Evolutionary conservation across 2,113 vertebrate genomes (phyloP), one percentile per base, ranked within the genome.

Genomic region (Myotis yumanensis): DNA sequence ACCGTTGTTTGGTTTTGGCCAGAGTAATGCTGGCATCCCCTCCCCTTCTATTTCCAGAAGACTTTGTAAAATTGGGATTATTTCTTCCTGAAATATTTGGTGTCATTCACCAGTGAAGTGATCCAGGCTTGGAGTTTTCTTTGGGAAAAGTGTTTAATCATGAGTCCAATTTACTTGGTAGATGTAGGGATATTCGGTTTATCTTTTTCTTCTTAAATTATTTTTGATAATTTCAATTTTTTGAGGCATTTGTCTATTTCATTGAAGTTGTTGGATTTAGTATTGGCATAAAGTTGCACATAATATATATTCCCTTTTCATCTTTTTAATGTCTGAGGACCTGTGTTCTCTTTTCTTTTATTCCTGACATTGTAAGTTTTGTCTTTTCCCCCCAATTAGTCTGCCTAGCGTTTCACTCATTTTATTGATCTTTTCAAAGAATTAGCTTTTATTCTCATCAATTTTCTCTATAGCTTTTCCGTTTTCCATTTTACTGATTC

Each of bases 361-460:
- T 77, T 95, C n/a, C 66, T 54, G 43, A 86, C 73, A 64, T 46
- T 79, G n/a, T 89, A 69, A 77, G 11, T 83, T 91, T 71, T 68
- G 3, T 22, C 11, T 46, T 68, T 87, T 83, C 37, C 25, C 37
- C 8, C 30, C 84, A 17, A 48, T 71, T 84, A 37, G 1, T 66
- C n/a, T 88, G 51, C 59, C 59, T 88, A 91, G 18, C 28, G 18
- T 1, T 66, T 94, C 76, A 88, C 80, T 89, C 59, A 90, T 59
- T 84, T 54, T 73, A 52, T 59, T 81, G 64, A 92, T 84, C 25
- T 92, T 90, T 95, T 80, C 6, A 85, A 93, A 79, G 10, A 68
- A 80, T 64, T 62, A 62, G 30, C 37, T 90, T 89, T 96, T 57
- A 80, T 95, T 93, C 89, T 94, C 10, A 62, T 79, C 30, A 32